Evolutionary conservation across 2,113 vertebrate species (phyloP).

Genomic region (Aleadryas rufinucha): DNA sequence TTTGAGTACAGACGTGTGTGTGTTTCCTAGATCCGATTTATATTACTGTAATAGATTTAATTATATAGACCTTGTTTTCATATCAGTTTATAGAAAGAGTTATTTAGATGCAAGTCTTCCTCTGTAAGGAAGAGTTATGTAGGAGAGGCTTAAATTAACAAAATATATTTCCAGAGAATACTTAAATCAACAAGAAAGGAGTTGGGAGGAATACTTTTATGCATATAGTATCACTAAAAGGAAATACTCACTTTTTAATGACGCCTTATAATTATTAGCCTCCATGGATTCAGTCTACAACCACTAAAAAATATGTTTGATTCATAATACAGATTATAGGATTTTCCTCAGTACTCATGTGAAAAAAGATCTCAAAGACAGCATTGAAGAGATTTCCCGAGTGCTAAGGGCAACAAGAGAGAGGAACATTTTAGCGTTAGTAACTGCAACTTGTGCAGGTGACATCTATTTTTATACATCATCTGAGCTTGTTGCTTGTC

Average conservation of each 20-base stretch:
- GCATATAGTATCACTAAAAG: background rate
- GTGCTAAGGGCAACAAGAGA: background rate
- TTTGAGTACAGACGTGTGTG: background rate
- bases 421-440: background rate
- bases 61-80: background rate
- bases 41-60: background rate
- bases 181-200: background rate
- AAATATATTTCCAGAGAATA: background rate
- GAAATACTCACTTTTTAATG: background rate
- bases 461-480: background rate
- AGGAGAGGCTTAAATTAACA: background rate
- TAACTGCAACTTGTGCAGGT: background rate
- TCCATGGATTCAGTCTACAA: background rate
- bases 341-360: background rate
- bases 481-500: rapidly evolving
- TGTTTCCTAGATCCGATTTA: background rate
- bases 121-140: background rate
- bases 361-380: background rate
- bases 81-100: background rate
- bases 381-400: background rate
- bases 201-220: background rate
- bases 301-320: background rate
- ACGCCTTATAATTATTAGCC: background rate
- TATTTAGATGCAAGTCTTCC: background rate
- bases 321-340: background rate